Evolutionary conservation across 2,113 vertebrate genomes (phyloP).

Genomic region (Daphoenositta chrysoptera): DNA sequence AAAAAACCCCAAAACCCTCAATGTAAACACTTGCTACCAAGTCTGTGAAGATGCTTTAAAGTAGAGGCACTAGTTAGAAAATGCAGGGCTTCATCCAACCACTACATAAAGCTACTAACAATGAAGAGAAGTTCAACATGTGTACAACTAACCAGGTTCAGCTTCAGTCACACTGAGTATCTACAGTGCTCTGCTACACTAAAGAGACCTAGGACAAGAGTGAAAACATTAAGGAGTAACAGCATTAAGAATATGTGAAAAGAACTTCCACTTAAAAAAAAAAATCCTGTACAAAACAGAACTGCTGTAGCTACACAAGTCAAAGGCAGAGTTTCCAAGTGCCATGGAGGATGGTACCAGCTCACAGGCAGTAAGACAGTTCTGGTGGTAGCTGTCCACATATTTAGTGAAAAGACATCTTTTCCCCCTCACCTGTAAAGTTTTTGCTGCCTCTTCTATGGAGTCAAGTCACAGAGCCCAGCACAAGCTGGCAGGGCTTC

Average conservation of each 20-base stretch:
- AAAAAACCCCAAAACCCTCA: rapidly evolving
- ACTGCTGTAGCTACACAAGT: not conserved
- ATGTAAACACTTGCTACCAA: not conserved
- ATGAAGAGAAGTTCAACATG: not conserved
- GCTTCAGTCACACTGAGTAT: not conserved
- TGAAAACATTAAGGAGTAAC: not conserved
- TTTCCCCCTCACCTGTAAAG: not conserved
- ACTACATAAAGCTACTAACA: not conserved
- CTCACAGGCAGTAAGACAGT: not conserved
- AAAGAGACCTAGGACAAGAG: not conserved
- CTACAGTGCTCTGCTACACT: not conserved
- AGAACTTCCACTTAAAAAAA: not conserved
- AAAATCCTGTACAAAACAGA: not conserved
- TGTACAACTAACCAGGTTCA: not conserved
- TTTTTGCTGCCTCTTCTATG: not conserved
- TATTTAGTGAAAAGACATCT: not conserved
- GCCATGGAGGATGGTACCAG: rapidly evolving
- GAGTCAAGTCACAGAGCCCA: not conserved
- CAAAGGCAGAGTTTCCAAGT: not conserved
- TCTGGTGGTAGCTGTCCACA: not conserved
- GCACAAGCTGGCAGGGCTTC: not conserved
- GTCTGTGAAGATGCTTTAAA: not conserved
- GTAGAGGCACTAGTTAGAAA: not conserved
- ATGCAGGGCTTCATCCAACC: not conserved
- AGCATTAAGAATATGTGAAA: not conserved